Percentiles rank a stretch among this genome's conserved stretches.
Evolutionary conservation across 2,888 invertebrate genomes (phyloP).

Genomic region (Tubiluchus corallicola): DNA sequence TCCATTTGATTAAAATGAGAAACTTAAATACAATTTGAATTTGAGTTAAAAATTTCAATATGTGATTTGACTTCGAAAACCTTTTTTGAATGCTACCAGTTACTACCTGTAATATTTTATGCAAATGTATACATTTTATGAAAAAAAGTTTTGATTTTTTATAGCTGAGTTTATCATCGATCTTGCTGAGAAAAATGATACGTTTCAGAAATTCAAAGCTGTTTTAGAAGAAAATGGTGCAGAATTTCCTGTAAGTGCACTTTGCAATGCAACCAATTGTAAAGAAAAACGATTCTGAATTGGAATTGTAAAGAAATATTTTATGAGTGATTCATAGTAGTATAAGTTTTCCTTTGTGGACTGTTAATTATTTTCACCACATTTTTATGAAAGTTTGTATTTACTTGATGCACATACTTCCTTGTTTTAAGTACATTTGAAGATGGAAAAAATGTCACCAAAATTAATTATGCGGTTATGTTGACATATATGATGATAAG

Average conservation of each 20-base stretch:
- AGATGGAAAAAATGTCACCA: no score
- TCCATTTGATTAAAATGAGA: no score
- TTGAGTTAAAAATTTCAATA: conserved; percentile 5
- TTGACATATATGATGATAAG: no score
- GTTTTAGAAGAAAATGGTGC: conserved; percentile 77
- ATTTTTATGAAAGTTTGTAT: neutral
- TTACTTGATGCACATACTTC: neutral
- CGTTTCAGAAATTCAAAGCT: conserved; percentile 69
- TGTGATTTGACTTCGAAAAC: neutral
- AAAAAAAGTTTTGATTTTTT: conserved; percentile 26
- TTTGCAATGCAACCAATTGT: no score
- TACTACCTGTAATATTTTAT: no score
- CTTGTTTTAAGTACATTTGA: neutral
- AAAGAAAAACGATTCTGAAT: neutral
- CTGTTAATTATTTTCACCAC: conserved; percentile 6
- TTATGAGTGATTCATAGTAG: neutral
- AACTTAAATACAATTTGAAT: no score
- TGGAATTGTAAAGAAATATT: conserved; percentile 5
- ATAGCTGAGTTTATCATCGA: conserved; percentile 91
- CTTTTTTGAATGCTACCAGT: no score
- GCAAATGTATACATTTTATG: neutral
- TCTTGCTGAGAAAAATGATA: conserved; percentile 65
- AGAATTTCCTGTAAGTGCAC: conserved; percentile 62
- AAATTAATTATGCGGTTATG: no score
- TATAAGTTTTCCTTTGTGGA: neutral